phyloP scores from a whole-genome alignment of 2,888 invertebrate genomes.

The Eumacrocentrus americanus region DNA sequence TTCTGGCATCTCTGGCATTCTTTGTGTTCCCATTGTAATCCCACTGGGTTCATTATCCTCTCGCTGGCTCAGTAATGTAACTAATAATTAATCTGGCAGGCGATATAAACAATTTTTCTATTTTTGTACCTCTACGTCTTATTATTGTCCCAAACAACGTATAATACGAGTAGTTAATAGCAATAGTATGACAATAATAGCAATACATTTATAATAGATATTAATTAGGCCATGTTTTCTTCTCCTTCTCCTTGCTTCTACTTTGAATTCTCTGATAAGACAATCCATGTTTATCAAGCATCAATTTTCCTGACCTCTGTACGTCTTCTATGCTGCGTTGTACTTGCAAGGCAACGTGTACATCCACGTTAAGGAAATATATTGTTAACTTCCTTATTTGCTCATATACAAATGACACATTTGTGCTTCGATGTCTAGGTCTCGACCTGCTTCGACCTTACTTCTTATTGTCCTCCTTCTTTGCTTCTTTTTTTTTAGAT shows the following conservation, averaged over 20 bases:
- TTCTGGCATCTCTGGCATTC: no score
- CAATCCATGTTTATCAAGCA: constrained; percentile 17
- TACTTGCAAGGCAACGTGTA: background rate
- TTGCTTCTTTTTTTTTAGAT: constrained; percentile 13
- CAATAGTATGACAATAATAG: no score
- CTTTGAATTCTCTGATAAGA: background rate
- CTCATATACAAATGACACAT: background rate
- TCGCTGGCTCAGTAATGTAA: no score
- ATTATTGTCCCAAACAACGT: no score
- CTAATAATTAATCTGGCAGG: no score
- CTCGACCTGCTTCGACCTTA: constrained; percentile 21
- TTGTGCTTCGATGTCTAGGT: constrained; percentile 31
- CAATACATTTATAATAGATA: no score
- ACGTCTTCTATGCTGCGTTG: background rate
- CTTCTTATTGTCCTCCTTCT: background rate
- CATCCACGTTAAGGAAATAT: no score
- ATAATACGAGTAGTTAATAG: no score
- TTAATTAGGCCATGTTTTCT: background rate
- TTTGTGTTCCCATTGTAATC: no score
- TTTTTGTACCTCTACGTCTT: no score
- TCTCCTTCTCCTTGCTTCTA: background rate
- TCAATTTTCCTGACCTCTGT: constrained; percentile 14
- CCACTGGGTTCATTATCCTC: no score
- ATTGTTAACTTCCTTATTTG: background rate
- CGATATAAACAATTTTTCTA: no score